Conservation (phyloP, 2,797 vertebrate genomes). For the Urosaurus nigricauda region DNA sequence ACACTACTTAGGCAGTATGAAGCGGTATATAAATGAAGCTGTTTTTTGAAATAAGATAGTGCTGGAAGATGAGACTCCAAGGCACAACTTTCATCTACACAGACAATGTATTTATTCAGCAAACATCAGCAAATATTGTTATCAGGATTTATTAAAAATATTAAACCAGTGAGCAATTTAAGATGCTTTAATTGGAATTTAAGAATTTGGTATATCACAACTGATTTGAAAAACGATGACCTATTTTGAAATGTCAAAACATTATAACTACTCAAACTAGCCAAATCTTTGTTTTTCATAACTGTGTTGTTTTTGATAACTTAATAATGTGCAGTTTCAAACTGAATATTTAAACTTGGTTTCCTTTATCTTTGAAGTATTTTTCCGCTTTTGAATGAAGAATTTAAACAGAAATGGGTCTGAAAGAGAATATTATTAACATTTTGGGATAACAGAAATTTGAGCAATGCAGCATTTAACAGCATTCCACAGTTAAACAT, state of each 20-base stretch:
- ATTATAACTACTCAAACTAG: neutral
- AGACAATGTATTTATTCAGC: neutral
- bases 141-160: fast-evolving
- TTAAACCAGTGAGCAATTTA: fast-evolving
- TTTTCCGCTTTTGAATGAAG: constrained; percentile 48
- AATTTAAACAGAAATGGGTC: constrained; percentile 60
- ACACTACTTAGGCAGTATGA: too few relatives aligned
- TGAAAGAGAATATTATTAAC: constrained; percentile 28
- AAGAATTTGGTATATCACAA: neutral
- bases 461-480: constrained; percentile 54
- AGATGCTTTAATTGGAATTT: fast-evolving
- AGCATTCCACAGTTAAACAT: neutral
- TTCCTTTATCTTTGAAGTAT: constrained; percentile 59
- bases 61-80: too few relatives aligned
- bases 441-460: constrained; percentile 13
- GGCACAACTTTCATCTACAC: neutral
- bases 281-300: neutral
- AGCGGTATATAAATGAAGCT: too few relatives aligned
- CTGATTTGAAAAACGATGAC: neutral
- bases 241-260: neutral
- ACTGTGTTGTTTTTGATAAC: constrained; percentile 35
- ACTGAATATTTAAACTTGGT: constrained; percentile 58
- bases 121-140: fast-evolving
- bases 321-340: constrained; percentile 41
- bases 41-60: too few relatives aligned